Evolutionary conservation across 2,888 invertebrate genomes (phyloP), one percentile per base, ranked within the genome.

Genomic region (Morpho deidamia): DNA sequence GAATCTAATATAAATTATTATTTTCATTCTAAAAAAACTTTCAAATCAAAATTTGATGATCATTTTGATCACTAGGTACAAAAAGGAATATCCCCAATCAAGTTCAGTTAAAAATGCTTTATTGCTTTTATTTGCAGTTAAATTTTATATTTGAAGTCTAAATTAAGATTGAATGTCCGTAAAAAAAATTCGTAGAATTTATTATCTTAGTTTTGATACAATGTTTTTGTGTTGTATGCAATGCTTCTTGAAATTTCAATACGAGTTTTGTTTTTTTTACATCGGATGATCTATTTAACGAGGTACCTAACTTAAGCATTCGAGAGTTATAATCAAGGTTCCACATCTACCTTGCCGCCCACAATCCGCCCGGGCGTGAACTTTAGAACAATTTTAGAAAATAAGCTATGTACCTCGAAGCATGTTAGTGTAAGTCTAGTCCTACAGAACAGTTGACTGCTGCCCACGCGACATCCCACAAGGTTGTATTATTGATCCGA

Each of bases 391-490:
- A 40, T 68, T 67, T 68, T 66, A 64, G 59, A 59, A 63, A 64
- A 62, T 68, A 69, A 66, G 61, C 62, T 55, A 55, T 47, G 40
- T 34, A 48, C 41, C 5, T 32, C 66, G 69, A 71, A 70, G 70
- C 66, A 64, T 66, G 60, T 63, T 48, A 40, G 61, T 61, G 44
- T 62, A 59, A 55, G 57, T 53, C 50, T 44, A 60, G 60, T 60
- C 60, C 63, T 62, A 39, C 43, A 53, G 44, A 60, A 44, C 43
- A 35, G 39, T 48, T 51, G 51, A 51, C 44, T 56, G 54, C 72
- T 65, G 56, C 81, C 78, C 71, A 78, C 76, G 65, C 70, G 65
- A 70, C 57, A 56, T 78, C 59, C 75, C 67, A 51, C 80, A 81
- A 82, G 82, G 79, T 60, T 73, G 63, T 61, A 63, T 67, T 68